A percentile compares a stretch with the other conserved stretches of the same genome.
These are phyloP conservation scores for Tympanuchus pallidicinctus DNA, from an alignment of 2,113 vertebrate genomes.

Conservation along the genomic window DNA sequence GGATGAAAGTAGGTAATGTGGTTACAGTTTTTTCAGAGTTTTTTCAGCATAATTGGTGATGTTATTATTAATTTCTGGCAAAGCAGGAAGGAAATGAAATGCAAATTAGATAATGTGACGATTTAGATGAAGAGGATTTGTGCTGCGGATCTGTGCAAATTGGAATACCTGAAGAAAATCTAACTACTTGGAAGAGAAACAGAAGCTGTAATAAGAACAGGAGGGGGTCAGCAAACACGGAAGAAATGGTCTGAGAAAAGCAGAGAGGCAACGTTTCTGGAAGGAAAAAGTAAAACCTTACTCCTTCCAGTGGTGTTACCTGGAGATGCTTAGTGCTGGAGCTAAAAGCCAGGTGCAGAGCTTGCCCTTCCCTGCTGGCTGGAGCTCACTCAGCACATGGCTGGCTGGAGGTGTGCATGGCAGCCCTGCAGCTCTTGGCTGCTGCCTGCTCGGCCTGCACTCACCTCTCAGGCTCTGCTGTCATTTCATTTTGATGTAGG, in stretches of 20 bases:
- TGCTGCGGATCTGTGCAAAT: neutral
- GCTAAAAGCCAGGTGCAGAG: neutral
- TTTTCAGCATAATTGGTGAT: neutral
- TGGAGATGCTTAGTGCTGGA: neutral
- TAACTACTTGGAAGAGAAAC: neutral
- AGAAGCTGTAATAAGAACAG: neutral
- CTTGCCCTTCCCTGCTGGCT: neutral
- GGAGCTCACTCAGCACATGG: neutral
- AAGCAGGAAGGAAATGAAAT: neutral
- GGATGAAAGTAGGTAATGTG: neutral
- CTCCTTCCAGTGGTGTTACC: neutral
- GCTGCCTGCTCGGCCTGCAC: neutral
- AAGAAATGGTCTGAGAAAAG: neutral
- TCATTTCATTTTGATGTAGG: neutral
- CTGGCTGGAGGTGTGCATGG: neutral
- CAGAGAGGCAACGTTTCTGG: neutral
- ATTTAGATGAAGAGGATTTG: neutral
- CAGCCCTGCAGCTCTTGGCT: neutral
- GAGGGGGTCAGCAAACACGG: neutral
- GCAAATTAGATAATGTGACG: neutral
- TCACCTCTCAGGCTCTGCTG: fast-evolving
- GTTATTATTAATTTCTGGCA: neutral
- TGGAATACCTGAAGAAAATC: neutral
- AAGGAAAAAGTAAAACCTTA: neutral
- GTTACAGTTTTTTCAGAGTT: neutral